Percentiles rank a stretch among this genome's conserved stretches.
Conservation (phyloP, 1,140 invertebrate genomes). For the Bombus superbus region DNA sequence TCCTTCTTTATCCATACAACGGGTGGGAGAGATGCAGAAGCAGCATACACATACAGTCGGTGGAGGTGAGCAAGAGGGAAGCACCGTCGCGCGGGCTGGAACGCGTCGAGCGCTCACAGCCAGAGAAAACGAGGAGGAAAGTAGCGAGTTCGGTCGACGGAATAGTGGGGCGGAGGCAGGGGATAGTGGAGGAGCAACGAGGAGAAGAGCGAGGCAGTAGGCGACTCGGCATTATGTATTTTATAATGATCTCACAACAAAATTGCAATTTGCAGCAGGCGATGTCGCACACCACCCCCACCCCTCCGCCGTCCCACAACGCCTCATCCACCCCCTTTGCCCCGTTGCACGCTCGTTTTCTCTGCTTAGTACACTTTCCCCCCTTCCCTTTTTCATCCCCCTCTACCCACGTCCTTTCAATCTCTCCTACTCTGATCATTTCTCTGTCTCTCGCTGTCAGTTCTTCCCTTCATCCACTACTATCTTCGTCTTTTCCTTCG, state of each 20-base stretch:
- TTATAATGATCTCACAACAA: conserved; percentile 82
- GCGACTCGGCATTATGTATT: conserved; percentile 79
- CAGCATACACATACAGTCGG: conserved; percentile 1
- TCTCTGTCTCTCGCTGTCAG: conserved; percentile 20
- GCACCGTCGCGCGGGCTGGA: conserved; percentile 27
- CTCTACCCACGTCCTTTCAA: background rate
- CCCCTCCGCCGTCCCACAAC: background rate
- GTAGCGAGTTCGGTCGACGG: conserved; percentile 51
- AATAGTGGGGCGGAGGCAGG: conserved; percentile 48
- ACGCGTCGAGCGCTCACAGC: background rate
- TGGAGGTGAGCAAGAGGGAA: conserved; percentile 23
- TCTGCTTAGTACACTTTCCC: conserved; percentile 50
- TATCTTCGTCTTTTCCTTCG: conserved; percentile 18
- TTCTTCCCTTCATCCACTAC: background rate
- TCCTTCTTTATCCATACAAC: conserved; percentile 10
- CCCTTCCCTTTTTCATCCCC: background rate
- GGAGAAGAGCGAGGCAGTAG: conserved; percentile 52
- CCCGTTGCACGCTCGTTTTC: conserved; percentile 46
- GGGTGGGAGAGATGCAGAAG: conserved; percentile 18
- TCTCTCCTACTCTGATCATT: background rate
- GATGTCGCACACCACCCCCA: conserved; percentile 69
- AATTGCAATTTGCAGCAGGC: conserved; percentile 79
- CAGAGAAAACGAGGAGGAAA: conserved; percentile 47
- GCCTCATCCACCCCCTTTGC: background rate
- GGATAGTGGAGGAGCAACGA: background rate